A percentile compares a stretch with the other conserved stretches of the same genome.
Evolutionary conservation across 37 sponge, comb jelly and placozoan genomes (phyloP).

Genomic region (Chondrilla cf. caribensis): DNA sequence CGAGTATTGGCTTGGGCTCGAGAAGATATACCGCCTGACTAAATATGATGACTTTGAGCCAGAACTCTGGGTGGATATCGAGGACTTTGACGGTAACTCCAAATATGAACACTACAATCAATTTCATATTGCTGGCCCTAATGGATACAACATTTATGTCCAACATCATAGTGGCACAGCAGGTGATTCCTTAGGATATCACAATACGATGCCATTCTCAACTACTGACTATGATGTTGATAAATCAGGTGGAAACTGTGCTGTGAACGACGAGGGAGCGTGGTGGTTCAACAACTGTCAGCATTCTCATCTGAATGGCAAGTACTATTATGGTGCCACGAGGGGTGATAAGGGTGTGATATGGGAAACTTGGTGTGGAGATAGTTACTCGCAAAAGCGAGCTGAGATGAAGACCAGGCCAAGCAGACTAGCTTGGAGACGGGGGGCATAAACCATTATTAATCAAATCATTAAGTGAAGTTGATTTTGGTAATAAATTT

Average conservation of each 20-base stretch:
- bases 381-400: neutral
- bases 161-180: neutral
- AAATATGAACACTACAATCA: neutral
- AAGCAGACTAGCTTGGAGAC: neutral
- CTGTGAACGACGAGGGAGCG: neutral
- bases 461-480: no score
- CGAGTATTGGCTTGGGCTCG: slow-evolving; percentile 29
- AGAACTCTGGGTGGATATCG: slow-evolving; percentile 9
- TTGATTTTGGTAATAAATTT: no score
- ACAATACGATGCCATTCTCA: neutral
- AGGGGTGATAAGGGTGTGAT: neutral
- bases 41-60: slow-evolving; percentile 11
- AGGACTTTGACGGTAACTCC: neutral
- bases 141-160: neutral
- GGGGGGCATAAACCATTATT: no score
- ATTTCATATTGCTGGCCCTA: neutral
- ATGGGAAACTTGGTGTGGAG: neutral
- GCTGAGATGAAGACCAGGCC: slow-evolving; percentile 13
- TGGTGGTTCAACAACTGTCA: slow-evolving; percentile 32
- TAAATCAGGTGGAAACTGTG: neutral
- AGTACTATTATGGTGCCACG: neutral
- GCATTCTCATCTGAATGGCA: slow-evolving; percentile 20
- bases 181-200: neutral
- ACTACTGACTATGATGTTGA: slow-evolving; percentile 15
- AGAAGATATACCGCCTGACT: slow-evolving; percentile 18